phyloP scores from a whole-genome alignment of 1,140 invertebrate species.

The Dendrolimus kikuchii region DNA sequence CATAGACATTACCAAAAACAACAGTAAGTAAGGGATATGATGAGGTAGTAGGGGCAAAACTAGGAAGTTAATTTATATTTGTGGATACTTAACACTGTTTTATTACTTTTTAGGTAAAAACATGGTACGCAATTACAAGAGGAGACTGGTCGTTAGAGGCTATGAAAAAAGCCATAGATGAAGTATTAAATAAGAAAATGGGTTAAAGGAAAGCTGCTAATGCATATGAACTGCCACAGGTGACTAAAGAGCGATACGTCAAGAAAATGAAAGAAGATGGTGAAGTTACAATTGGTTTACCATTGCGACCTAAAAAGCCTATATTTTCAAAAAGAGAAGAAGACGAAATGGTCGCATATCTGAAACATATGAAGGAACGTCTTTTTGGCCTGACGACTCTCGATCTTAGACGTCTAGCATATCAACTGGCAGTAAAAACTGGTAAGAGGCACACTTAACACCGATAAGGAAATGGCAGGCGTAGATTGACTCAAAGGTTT shows the following conservation, averaged over 20 bases:
- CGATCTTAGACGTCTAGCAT: slow-evolving; percentile 17
- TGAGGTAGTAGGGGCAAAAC: no score
- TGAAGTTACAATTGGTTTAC: slow-evolving; percentile 8
- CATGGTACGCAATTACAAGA: slow-evolving; percentile 24
- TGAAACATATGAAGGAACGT: slow-evolving; percentile 25
- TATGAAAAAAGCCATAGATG: slow-evolving; percentile 32
- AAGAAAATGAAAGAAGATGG: slow-evolving; percentile 9
- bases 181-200: slow-evolving; percentile 23
- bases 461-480: slow-evolving; percentile 17
- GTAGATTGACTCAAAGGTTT: slow-evolving; percentile 33
- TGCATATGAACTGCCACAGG: slow-evolving; percentile 19
- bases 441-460: slow-evolving; percentile 13
- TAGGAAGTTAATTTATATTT: no score
- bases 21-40: no score
- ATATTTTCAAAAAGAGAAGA: slow-evolving; percentile 21
- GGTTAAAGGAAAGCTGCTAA: slow-evolving; percentile 21
- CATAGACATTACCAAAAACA: no score
- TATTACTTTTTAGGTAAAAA: no score
- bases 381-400: slow-evolving; percentile 24
- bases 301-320: slow-evolving; percentile 12
- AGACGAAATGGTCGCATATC: slow-evolving; percentile 22
- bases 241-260: slow-evolving; percentile 21
- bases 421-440: slow-evolving; percentile 18
- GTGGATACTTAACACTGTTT: no score
- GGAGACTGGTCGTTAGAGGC: slow-evolving; percentile 25